These are phyloP conservation scores for Pseudobourletiella spinata DNA, from an alignment of 1,140 invertebrate genomes.

Conservation along the genomic window DNA sequence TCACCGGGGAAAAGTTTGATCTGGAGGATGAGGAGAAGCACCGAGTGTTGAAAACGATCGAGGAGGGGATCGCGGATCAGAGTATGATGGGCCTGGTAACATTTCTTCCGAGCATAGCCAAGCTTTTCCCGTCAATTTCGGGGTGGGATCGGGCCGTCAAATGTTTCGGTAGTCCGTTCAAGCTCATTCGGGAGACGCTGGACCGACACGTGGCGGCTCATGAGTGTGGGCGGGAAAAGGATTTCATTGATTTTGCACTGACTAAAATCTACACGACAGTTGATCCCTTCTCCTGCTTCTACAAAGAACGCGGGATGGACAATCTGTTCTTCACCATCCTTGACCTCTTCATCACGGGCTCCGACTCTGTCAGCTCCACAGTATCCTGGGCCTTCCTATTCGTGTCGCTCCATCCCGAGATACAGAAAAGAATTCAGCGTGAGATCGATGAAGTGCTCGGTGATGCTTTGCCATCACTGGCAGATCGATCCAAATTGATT, in stretches of 20 bases:
- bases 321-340: constrained; percentile 31
- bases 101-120: constrained; percentile 28
- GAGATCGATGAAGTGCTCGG: constrained; percentile 71
- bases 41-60: constrained; percentile 13
- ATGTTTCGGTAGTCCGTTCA: constrained; percentile 25
- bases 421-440: constrained; percentile 65
- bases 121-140: constrained; percentile 18
- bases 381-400: constrained; percentile 68
- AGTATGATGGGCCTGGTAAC: constrained; percentile 26
- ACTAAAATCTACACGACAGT: constrained; percentile 35
- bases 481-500: constrained; percentile 36
- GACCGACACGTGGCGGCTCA: constrained; percentile 25
- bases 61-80: constrained; percentile 27
- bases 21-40: constrained; percentile 28
- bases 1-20: constrained; percentile 51
- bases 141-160: constrained; percentile 18
- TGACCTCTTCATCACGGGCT: constrained; percentile 51
- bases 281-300: constrained; percentile 23
- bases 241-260: constrained; percentile 32
- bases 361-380: constrained; percentile 60
- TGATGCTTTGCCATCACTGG: constrained; percentile 41
- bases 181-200: constrained; percentile 22
- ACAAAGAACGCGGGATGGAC: constrained; percentile 25
- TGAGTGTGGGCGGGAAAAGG: constrained; percentile 7
- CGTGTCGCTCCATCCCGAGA: constrained; percentile 62